Evolutionary conservation across 2,113 vertebrate species (phyloP).

Genomic region (Psammodynastes pulverulentus): DNA sequence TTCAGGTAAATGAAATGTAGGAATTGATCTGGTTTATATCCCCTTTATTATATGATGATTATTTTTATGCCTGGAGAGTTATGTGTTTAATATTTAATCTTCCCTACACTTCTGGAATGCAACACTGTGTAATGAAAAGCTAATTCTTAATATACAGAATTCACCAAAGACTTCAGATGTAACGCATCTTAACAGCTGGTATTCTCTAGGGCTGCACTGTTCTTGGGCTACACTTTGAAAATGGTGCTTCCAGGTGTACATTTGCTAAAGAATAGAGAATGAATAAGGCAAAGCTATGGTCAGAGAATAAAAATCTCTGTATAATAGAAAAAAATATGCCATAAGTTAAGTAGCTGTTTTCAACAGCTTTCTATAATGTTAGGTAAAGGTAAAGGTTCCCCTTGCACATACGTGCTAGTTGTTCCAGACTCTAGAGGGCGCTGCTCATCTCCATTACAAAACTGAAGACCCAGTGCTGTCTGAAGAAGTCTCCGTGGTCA

Average conservation of each 20-base stretch:
- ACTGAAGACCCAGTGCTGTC: too few relatives aligned
- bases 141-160: not conserved
- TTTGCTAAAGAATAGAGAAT: not conserved
- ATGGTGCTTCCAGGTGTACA: not conserved
- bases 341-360: not conserved
- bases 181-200: not conserved
- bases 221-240: not conserved
- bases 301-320: not conserved
- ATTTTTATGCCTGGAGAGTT: not conserved
- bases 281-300: not conserved
- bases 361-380: not conserved
- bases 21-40: not conserved
- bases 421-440: too few relatives aligned
- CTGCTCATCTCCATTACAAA: too few relatives aligned
- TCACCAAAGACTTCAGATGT: not conserved
- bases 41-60: not conserved
- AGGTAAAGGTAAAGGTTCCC: too few relatives aligned
- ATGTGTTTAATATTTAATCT: not conserved
- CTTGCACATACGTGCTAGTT: too few relatives aligned
- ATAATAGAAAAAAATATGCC: not conserved
- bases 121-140: not conserved
- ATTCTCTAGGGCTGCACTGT: not conserved
- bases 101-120: not conserved
- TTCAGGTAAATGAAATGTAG: slow-evolving; percentile 80
- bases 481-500: too few relatives aligned